These are phyloP conservation scores for Orthonevra nobilis DNA, from an alignment of 2,888 invertebrate species.

Conservation along the genomic window DNA sequence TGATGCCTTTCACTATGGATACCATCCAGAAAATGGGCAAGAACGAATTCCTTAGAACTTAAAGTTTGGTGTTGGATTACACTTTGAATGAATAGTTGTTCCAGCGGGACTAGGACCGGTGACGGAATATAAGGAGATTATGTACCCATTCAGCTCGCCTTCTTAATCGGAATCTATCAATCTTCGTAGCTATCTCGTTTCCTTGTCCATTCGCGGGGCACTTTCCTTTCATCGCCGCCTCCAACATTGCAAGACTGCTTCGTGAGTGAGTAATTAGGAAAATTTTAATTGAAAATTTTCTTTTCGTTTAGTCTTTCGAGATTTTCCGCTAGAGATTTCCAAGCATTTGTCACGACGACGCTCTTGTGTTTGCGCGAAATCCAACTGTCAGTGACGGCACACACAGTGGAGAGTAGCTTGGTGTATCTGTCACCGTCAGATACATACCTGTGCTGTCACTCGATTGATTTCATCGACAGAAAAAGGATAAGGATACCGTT, in stretches of 20 bases:
- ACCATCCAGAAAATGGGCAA: background rate
- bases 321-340: slow-evolving; percentile 32
- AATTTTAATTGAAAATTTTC: slow-evolving; percentile 66
- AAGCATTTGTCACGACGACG: slow-evolving; percentile 44
- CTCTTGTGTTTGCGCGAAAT: background rate
- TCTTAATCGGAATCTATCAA: slow-evolving; percentile 58
- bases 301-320: slow-evolving; percentile 19
- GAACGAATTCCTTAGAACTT: slow-evolving; percentile 14
- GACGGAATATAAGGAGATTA: slow-evolving; percentile 34
- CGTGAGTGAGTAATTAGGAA: slow-evolving; percentile 64
- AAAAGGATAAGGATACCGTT: background rate
- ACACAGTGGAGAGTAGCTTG: slow-evolving; percentile 7
- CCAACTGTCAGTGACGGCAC: background rate
- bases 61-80: slow-evolving; percentile 58
- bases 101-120: no score
- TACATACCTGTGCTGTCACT: slow-evolving; percentile 47
- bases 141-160: background rate
- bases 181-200: slow-evolving; percentile 35
- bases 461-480: slow-evolving; percentile 7
- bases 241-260: slow-evolving; percentile 11
- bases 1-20: slow-evolving; percentile 13
- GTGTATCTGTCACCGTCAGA: slow-evolving; percentile 27
- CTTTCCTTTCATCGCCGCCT: slow-evolving; percentile 5
- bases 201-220: background rate
- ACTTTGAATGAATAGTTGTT: slow-evolving; percentile 45